Percentiles rank a stretch among this genome's conserved stretches.
phyloP scores from a whole-genome alignment of 2,888 invertebrate species.

The Scaeva pyrastri region DNA sequence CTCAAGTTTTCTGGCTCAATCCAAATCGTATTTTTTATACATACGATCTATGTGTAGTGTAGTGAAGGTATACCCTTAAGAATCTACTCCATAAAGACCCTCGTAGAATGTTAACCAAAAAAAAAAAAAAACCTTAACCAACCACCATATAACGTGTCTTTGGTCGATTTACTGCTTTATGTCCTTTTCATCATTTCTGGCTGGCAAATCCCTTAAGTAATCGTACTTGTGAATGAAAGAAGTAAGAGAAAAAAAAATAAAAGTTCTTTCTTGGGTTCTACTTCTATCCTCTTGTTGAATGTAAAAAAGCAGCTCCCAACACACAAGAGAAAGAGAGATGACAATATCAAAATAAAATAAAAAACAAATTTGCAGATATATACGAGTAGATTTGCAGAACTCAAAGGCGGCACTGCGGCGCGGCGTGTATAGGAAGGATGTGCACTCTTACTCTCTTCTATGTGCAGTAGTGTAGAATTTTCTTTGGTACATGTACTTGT shows the following conservation, averaged over 20 bases:
- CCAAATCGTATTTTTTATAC: slow-evolving; percentile 41
- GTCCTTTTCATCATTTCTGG: slow-evolving; percentile 75
- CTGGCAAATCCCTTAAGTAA: slow-evolving; percentile 76
- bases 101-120: not conserved
- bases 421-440: slow-evolving; percentile 1
- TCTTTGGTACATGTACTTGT: not conserved
- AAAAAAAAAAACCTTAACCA: slow-evolving; percentile 11
- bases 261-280: slow-evolving; percentile 19
- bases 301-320: not conserved
- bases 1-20: slow-evolving; percentile 69
- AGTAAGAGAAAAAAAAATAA: not conserved
- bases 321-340: not conserved
- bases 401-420: not conserved
- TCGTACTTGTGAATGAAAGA: slow-evolving; percentile 70
- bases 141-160: slow-evolving; percentile 54
- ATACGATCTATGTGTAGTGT: not conserved
- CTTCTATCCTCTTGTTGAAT: slow-evolving; percentile 70
- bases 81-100: too few relatives aligned
- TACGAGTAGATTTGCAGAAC: too few relatives aligned
- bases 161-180: slow-evolving; percentile 74
- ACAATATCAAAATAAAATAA: not conserved
- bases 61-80: too few relatives aligned
- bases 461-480: slow-evolving; percentile 18
- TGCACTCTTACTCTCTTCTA: not conserved
- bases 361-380: slow-evolving; percentile 33